A percentile compares a stretch with the other conserved stretches of the same genome.
Evolutionary conservation across 1,140 invertebrate genomes (phyloP).

Genomic region (Sycophila sp.): DNA sequence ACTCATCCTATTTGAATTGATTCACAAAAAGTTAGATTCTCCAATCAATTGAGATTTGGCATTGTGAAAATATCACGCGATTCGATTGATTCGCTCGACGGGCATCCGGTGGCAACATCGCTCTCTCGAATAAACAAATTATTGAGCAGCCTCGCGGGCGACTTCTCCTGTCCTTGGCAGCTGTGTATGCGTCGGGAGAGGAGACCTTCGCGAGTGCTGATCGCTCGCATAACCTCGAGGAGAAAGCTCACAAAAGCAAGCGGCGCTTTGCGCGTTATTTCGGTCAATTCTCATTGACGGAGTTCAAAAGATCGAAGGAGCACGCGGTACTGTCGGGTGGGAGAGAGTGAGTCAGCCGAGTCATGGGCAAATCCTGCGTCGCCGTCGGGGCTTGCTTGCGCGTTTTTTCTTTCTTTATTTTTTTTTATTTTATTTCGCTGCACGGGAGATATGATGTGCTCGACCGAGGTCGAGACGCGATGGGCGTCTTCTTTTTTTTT

Average conservation of each 20-base stretch:
- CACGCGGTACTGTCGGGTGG: too few species aligned
- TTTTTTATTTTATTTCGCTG: neutral
- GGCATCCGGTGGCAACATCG: too few species aligned
- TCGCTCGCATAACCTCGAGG: conserved; percentile 18
- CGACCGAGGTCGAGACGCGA: neutral
- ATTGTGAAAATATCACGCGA: too few species aligned
- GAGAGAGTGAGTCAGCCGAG: conserved; percentile 19
- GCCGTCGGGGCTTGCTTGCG: neutral
- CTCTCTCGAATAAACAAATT: conserved; percentile 11
- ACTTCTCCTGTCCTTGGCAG: too few species aligned
- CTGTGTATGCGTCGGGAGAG: too few species aligned
- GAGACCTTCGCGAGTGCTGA: conserved; percentile 15
- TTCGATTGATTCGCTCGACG: too few species aligned
- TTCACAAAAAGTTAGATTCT: too few species aligned
- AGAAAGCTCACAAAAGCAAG: conserved; percentile 29
- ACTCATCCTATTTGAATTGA: too few species aligned
- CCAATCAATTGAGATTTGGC: too few species aligned
- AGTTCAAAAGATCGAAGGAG: neutral
- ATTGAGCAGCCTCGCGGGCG: conserved; percentile 15
- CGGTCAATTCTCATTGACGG: conserved; percentile 36
- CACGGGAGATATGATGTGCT: neutral
- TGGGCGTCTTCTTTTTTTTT: too few species aligned
- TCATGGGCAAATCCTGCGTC: conserved; percentile 10
- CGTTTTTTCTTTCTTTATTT: neutral
- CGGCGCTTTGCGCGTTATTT: conserved; percentile 18